Percentiles rank a stretch among this genome's conserved stretches.
Conservation (phyloP, 2,113 vertebrate genomes). For the Cathartes aura region DNA sequence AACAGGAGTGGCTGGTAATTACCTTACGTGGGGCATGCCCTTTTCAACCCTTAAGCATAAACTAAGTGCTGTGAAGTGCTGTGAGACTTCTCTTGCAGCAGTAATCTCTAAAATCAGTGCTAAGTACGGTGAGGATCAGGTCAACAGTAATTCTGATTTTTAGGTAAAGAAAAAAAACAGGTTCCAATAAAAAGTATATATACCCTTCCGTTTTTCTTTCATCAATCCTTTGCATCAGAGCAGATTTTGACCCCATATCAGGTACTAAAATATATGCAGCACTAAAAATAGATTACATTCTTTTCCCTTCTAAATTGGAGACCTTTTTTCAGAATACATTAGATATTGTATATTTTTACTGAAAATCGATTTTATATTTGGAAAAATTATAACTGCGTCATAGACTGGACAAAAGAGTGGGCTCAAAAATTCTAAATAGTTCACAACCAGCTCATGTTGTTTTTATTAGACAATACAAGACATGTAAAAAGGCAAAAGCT, state of each 20-base stretch:
- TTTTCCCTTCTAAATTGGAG: background rate
- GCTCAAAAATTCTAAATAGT: background rate
- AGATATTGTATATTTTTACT: background rate
- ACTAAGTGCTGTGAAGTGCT: background rate
- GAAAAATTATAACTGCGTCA: background rate
- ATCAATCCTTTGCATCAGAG: background rate
- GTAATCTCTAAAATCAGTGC: background rate
- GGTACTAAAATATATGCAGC: background rate
- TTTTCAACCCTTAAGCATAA: background rate
- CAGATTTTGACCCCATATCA: conserved; percentile 11
- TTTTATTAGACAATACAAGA: conserved; percentile 25
- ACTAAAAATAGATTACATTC: conserved; percentile 41
- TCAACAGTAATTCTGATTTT: conserved; percentile 5
- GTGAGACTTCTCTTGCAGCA: background rate
- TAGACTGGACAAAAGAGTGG: background rate
- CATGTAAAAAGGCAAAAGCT: background rate
- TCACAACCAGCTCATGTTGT: background rate
- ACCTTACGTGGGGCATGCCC: background rate
- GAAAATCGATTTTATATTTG: background rate
- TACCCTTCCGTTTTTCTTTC: background rate
- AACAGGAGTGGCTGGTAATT: too few species aligned
- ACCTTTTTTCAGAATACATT: background rate
- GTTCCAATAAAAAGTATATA: background rate
- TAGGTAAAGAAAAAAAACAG: background rate
- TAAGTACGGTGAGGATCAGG: background rate